Conservation (phyloP, 2,888 invertebrate species). For the Arctia plantaginis region DNA sequence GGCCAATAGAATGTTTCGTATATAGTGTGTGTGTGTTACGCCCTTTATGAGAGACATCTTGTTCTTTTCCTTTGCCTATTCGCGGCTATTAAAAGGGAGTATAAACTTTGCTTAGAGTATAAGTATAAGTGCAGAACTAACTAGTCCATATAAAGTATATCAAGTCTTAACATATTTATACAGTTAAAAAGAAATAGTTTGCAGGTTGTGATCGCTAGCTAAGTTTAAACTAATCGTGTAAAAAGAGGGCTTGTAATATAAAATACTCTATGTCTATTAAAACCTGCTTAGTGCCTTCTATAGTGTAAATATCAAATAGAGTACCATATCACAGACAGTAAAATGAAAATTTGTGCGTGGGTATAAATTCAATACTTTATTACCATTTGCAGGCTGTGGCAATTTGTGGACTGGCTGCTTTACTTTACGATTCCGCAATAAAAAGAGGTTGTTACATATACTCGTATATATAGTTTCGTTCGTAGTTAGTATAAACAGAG, state of each 20-base stretch:
- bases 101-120: no score
- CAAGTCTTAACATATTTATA: no score
- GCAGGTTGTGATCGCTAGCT: background rate
- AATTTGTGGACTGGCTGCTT: constrained; percentile 68
- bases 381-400: constrained; percentile 55
- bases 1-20: no score
- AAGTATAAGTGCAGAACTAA: no score
- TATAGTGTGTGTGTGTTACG: no score
- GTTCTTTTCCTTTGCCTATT: no score
- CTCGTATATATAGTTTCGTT: constrained; percentile 53
- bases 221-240: background rate
- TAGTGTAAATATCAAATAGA: background rate
- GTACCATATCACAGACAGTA: background rate
- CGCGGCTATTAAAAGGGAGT: no score
- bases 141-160: no score
- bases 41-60: no score
- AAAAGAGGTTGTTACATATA: constrained; percentile 38
- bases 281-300: background rate
- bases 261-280: background rate
- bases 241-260: background rate
- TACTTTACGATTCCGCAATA: constrained; percentile 67
- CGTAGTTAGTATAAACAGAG: no score
- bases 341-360: background rate
- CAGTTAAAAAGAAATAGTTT: no score
- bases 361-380: constrained; percentile 44